Conservation (phyloP, 2,888 invertebrate species). For the Ichneumon xanthorius region DNA sequence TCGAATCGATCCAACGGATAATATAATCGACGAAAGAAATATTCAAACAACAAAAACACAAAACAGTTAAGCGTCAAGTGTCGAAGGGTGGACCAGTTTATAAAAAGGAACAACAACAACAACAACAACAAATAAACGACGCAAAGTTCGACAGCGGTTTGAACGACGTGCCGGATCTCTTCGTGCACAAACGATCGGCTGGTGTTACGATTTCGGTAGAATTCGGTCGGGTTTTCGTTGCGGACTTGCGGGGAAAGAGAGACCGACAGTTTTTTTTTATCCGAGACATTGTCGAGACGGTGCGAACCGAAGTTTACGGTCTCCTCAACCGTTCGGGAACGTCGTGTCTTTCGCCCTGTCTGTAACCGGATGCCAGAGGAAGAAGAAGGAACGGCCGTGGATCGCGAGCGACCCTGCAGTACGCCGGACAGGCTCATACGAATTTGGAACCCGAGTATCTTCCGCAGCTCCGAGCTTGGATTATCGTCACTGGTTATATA, state of each 20-base stretch:
- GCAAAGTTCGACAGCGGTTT: neutral
- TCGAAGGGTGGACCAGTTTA: neutral
- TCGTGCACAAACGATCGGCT: neutral
- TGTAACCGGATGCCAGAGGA: conserved; percentile 71
- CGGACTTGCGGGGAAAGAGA: neutral
- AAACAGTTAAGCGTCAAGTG: neutral
- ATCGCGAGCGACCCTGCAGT: conserved; percentile 45
- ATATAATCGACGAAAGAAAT: neutral
- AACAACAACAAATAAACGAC: neutral
- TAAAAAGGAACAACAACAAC: neutral
- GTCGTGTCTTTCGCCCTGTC: conserved; percentile 26
- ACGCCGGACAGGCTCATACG: conserved; percentile 34
- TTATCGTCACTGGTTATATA: conserved; percentile 44
- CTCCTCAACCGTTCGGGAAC: neutral
- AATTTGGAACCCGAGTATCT: conserved; percentile 37
- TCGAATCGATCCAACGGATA: conserved; percentile 10
- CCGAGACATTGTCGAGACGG: conserved; percentile 4
- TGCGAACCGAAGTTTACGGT: conserved; percentile 13
- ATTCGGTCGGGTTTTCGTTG: neutral
- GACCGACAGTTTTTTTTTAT: neutral
- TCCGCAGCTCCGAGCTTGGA: conserved; percentile 22
- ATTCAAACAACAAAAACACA: neutral
- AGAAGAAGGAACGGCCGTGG: conserved; percentile 57
- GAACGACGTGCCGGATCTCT: neutral
- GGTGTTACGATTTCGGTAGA: neutral